Evolutionary conservation across 2,113 vertebrate genomes (phyloP).

Genomic region (Glaucidium brasilianum): DNA sequence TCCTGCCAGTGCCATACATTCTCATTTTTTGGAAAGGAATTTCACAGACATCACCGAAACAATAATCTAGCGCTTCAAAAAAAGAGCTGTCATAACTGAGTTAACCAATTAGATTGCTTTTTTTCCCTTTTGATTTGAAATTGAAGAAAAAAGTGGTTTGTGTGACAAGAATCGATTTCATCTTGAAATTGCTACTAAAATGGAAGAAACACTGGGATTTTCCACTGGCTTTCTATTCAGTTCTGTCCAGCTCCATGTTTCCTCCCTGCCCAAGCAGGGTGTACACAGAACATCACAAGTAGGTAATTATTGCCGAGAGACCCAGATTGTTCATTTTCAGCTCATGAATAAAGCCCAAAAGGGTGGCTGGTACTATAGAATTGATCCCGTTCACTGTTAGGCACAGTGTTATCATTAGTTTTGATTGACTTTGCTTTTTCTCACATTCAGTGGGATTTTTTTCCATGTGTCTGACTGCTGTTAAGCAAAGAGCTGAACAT

Average conservation of each 20-base stretch:
- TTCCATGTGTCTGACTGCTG: background rate
- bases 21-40: background rate
- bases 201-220: background rate
- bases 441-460: background rate
- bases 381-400: background rate
- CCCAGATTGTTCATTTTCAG: background rate
- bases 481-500: background rate
- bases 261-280: background rate
- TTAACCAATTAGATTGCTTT: background rate
- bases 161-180: background rate
- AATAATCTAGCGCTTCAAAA: background rate
- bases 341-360: background rate
- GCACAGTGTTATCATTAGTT: background rate
- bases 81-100: background rate
- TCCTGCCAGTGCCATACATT: background rate
- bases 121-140: background rate
- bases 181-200: background rate
- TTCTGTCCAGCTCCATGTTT: rapidly evolving
- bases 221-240: background rate
- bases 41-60: background rate
- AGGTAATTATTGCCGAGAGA: background rate
- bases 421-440: background rate
- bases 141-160: background rate
- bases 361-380: background rate
- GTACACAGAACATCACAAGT: background rate